Evolutionary conservation across 2,888 invertebrate genomes (phyloP).

Genomic region (Drosophila mayaguana): DNA sequence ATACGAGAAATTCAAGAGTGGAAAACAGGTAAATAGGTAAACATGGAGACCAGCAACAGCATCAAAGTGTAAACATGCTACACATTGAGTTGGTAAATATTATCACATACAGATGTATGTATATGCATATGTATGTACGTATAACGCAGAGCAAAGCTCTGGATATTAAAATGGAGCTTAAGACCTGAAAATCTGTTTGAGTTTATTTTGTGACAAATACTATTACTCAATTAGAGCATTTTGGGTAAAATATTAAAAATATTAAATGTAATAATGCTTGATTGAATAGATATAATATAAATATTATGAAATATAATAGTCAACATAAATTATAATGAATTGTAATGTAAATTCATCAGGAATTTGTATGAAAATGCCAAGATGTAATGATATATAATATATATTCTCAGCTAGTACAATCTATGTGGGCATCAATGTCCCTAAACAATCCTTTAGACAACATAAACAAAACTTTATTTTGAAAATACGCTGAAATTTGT

Average conservation of each 20-base stretch:
- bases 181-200: conserved; percentile 3
- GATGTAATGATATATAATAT: no score
- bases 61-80: conserved; percentile 58
- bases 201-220: conserved; percentile 3
- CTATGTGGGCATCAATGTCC: no score
- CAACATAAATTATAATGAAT: neutral
- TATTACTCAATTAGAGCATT: neutral
- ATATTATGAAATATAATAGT: no score
- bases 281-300: no score
- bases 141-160: conserved; percentile 6
- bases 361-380: no score
- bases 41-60: conserved; percentile 27
- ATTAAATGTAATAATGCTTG: no score
- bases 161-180: conserved; percentile 3
- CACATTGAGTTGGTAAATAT: conserved; percentile 43
- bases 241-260: no score
- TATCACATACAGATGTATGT: conserved; percentile 17
- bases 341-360: no score
- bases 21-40: conserved; percentile 49
- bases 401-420: no score
- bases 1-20: conserved; percentile 50
- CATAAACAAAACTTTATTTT: no score
- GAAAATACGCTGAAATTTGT: no score
- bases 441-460: no score
- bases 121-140: conserved; percentile 15